These are phyloP conservation scores for Catharus ustulatus DNA, from an alignment of 2,797 vertebrate genomes.

Conservation along the genomic window DNA sequence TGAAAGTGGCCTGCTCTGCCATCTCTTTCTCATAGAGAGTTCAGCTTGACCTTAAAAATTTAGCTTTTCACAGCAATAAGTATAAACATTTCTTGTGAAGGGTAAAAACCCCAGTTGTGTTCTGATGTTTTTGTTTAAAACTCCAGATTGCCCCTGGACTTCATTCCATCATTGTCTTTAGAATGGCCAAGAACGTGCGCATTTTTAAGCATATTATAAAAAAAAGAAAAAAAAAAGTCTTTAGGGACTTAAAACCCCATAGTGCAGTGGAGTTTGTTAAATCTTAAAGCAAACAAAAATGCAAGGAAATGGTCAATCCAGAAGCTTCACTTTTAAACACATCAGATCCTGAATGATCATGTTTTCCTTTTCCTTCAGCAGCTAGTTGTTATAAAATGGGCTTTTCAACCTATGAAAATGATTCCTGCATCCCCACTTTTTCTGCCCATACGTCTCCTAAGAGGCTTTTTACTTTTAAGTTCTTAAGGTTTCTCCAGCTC, in stretches of 20 bases:
- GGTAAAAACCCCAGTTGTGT: not conserved
- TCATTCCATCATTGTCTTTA: not conserved
- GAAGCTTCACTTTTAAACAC: not conserved
- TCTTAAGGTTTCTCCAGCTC: not conserved
- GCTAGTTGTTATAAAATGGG: not conserved
- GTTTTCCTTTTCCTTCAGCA: not conserved
- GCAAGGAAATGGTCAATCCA: not conserved
- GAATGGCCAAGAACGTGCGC: not conserved
- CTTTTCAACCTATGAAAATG: not conserved
- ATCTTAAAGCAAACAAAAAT: not conserved
- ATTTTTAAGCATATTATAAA: not conserved
- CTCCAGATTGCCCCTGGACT: not conserved
- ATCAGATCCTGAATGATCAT: not conserved
- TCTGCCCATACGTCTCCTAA: not conserved
- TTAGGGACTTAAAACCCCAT: not conserved
- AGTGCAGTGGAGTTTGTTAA: not conserved
- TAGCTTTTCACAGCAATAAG: not conserved
- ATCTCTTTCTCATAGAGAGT: not conserved
- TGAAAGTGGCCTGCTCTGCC: not conserved
- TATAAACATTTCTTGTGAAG: not conserved
- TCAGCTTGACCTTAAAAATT: not conserved
- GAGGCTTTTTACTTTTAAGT: not conserved
- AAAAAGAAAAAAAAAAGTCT: not conserved
- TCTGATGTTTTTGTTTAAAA: not conserved
- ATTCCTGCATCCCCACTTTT: not conserved